Conservation (phyloP, 64 coral and sea anemone species). For the Pachyseris speciosa region DNA sequence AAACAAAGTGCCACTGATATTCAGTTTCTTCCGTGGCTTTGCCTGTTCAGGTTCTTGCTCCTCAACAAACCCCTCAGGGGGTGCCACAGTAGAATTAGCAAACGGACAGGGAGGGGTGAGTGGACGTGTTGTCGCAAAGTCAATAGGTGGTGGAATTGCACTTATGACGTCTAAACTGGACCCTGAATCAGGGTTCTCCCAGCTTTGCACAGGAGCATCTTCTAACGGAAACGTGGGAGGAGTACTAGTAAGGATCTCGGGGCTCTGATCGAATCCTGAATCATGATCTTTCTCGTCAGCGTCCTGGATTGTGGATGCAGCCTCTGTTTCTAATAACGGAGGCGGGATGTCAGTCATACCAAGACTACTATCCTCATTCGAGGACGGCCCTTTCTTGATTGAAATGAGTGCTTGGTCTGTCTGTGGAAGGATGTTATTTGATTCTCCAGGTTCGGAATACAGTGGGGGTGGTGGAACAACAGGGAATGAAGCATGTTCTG, state of each 20-base stretch:
- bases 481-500: not conserved
- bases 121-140: slow-evolving; percentile 52
- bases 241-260: not conserved
- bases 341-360: not conserved
- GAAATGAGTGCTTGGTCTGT: not conserved
- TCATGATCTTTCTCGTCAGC: not conserved
- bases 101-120: slow-evolving; percentile 66
- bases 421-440: not conserved
- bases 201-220: not conserved
- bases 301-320: not conserved
- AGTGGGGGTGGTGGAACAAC: slow-evolving; percentile 28
- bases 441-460: slow-evolving; percentile 4
- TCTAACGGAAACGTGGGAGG: not conserved
- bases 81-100: slow-evolving; percentile 20
- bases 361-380: not conserved
- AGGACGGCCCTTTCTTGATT: not conserved
- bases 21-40: slow-evolving; percentile 21
- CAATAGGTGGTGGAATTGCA: slow-evolving; percentile 65
- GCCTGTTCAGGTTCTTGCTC: not conserved
- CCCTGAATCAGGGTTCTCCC: slow-evolving; percentile 41
- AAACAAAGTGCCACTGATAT: slow-evolving; percentile 7
- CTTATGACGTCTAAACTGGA: slow-evolving; percentile 38
- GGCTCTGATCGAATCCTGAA: slow-evolving; percentile 22
- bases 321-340: not conserved
- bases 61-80: slow-evolving; percentile 27